phyloP scores from a whole-genome alignment of 2,797 vertebrate genomes.

The Eulemur albifrons region DNA sequence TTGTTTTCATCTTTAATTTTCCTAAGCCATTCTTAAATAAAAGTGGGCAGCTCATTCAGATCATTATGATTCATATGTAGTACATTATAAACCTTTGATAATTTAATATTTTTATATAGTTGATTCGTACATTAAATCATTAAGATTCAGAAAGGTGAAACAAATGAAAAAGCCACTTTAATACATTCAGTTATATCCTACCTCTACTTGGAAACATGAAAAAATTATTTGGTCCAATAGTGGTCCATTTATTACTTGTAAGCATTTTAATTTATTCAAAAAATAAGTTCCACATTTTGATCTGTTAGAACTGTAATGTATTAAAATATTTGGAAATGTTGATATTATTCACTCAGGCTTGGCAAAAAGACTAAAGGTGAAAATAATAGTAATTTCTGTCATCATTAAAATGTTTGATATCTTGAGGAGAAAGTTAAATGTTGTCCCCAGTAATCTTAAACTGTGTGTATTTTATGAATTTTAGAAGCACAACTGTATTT shows the following conservation, averaged over 20 bases:
- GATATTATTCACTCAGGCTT: background rate
- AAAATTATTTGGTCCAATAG: background rate
- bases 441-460: constrained; percentile 23
- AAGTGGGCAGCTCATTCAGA: constrained; percentile 30
- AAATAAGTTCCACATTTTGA: constrained; percentile 11
- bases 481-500: constrained; percentile 46
- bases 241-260: constrained; percentile 28
- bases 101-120: constrained; percentile 48
- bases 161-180: background rate
- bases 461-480: constrained; percentile 36
- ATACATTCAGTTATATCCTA: constrained; percentile 16
- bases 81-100: constrained; percentile 32
- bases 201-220: constrained; percentile 28
- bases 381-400: constrained; percentile 41
- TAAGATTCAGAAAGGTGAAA: constrained; percentile 50
- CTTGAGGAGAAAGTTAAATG: constrained; percentile 45
- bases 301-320: constrained; percentile 35
- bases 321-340: constrained; percentile 58
- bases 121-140: constrained; percentile 10
- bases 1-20: constrained; percentile 31
- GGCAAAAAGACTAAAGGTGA: constrained; percentile 33
- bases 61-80: background rate
- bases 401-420: constrained; percentile 33
- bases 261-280: constrained; percentile 55
- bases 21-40: constrained; percentile 40